Conservation (phyloP, 2,888 invertebrate genomes). For the Nebria salina region DNA sequence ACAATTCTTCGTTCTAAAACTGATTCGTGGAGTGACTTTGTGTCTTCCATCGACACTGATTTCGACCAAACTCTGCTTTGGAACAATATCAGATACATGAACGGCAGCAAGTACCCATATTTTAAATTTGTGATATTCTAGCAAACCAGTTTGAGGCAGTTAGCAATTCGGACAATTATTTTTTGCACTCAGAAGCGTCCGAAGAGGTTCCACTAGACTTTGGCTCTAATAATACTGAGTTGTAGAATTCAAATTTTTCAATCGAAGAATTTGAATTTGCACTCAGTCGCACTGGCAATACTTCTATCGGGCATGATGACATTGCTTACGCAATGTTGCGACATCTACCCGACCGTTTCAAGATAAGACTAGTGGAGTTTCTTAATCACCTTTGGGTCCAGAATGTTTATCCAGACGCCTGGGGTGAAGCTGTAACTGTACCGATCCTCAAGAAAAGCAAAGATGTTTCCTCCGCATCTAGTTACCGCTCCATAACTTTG, state of each 20-base stretch:
- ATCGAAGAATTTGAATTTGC: no score
- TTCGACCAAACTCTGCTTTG: no score
- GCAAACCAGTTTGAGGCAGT: not conserved
- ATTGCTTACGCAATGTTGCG: constrained; percentile 23
- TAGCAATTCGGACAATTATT: not conserved
- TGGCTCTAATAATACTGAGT: not conserved
- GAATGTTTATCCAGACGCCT: no score
- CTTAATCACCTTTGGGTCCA: no score
- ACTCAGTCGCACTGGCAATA: no score
- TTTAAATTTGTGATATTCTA: not conserved
- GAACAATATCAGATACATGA: not conserved
- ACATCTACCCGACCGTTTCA: not conserved
- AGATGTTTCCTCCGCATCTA: no score
- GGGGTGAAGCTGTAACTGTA: constrained; percentile 3
- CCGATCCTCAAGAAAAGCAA: not conserved
- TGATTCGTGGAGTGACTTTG: no score
- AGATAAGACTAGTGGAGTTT: no score
- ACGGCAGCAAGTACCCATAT: no score
- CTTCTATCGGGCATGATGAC: not conserved
- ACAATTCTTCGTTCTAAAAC: no score
- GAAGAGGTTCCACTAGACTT: not conserved
- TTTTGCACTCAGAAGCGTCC: not conserved
- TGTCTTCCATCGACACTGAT: no score
- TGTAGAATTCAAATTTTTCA: not conserved
- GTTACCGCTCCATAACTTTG: no score